A percentile compares a stretch with the other conserved stretches of the same genome.
Conservation (phyloP, 2,113 vertebrate species). For the Syngnathus typhle region DNA sequence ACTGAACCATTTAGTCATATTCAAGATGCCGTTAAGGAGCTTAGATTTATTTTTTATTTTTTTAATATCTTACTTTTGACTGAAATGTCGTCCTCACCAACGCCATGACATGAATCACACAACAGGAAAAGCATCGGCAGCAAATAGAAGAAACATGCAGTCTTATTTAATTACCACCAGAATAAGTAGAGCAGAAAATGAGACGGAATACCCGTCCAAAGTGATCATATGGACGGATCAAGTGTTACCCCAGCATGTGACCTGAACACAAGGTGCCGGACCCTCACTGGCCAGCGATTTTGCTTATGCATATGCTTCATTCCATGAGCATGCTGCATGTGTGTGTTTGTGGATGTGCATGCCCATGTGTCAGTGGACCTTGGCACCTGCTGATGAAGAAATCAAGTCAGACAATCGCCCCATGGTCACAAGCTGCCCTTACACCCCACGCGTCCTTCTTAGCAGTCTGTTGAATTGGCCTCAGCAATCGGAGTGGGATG, state of each 20-base stretch:
- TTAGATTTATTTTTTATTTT: too few species aligned
- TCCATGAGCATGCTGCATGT: conserved; percentile 31
- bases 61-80: neutral
- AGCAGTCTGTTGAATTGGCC: conserved; percentile 60
- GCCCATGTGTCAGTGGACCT: conserved; percentile 44
- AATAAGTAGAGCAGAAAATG: conserved; percentile 8
- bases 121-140: neutral
- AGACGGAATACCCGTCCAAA: conserved; percentile 28
- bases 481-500: conserved; percentile 38
- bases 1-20: too few species aligned
- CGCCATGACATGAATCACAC: neutral
- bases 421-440: conserved; percentile 68
- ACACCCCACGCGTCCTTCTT: conserved; percentile 47
- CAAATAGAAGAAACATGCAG: neutral
- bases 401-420: conserved; percentile 63
- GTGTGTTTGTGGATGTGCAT: conserved; percentile 13
- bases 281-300: conserved; percentile 30
- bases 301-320: conserved; percentile 17
- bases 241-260: conserved; percentile 45
- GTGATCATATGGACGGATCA: conserved; percentile 51
- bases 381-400: conserved; percentile 71
- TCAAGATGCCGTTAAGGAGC: too few species aligned
- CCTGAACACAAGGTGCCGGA: conserved; percentile 30
- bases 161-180: conserved; percentile 6
- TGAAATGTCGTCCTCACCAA: neutral